phyloP scores from a whole-genome alignment of 1,140 invertebrate genomes.

The Pararge aegeria region DNA sequence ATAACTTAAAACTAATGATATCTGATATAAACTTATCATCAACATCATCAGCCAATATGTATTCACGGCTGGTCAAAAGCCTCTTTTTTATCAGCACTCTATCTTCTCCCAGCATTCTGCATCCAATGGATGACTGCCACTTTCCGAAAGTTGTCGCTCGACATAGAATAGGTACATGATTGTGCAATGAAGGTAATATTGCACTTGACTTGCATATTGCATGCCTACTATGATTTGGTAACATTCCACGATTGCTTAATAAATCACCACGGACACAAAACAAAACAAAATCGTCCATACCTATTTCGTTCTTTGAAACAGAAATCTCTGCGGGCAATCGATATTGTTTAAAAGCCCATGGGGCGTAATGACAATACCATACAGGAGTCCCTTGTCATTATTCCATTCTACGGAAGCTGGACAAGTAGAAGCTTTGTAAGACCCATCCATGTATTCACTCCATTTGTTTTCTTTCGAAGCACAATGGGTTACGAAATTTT shows the following conservation, averaged over 20 bases:
- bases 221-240: not conserved
- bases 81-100: no score
- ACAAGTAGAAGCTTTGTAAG: conserved; percentile 51
- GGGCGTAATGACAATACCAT: conserved; percentile 52
- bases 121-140: no score
- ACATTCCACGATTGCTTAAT: not conserved
- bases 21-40: no score
- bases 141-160: no score
- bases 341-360: conserved; percentile 54
- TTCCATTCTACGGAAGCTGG: conserved; percentile 58
- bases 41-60: no score
- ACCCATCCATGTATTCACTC: conserved; percentile 48
- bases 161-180: no score
- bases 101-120: no score
- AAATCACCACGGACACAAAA: not conserved
- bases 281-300: conserved; percentile 29
- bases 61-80: no score
- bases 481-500: conserved; percentile 65
- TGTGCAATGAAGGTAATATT: no score
- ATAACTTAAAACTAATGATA: no score
- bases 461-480: conserved; percentile 62
- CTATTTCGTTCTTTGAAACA: conserved; percentile 42
- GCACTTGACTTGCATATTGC: no score
- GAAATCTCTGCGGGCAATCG: conserved; percentile 55
- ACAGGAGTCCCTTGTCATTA: conserved; percentile 55